These are phyloP conservation scores for Onychomys leucogaster DNA, from an alignment of 2,797 vertebrate species.

Conservation along the genomic window DNA sequence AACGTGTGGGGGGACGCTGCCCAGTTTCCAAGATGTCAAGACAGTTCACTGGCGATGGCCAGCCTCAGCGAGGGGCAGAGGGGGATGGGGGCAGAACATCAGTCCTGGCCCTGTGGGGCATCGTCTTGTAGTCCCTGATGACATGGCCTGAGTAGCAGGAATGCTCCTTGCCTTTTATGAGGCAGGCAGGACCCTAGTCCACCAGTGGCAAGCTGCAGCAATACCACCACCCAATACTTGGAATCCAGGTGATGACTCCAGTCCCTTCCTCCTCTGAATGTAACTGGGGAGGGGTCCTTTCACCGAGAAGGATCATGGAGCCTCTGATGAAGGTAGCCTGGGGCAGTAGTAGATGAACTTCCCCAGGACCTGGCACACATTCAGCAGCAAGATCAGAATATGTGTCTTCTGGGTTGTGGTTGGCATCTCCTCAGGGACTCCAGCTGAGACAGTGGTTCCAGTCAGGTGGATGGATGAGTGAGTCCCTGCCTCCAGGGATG, in stretches of 20 bases:
- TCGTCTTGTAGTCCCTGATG: slow-evolving; percentile 84
- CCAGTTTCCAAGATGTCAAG: slow-evolving; percentile 82
- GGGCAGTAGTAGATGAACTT: slow-evolving; percentile 68
- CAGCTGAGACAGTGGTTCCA: slow-evolving; percentile 78
- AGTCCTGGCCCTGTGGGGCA: slow-evolving; percentile 82
- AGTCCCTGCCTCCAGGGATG: slow-evolving; percentile 80
- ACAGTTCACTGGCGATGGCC: slow-evolving; percentile 80
- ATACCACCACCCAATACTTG: slow-evolving; percentile 72
- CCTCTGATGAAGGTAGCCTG: slow-evolving; percentile 76
- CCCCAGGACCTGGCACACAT: slow-evolving; percentile 76
- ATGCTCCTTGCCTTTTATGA: slow-evolving; percentile 72
- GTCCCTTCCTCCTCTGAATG: slow-evolving; percentile 82
- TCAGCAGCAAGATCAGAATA: slow-evolving; percentile 75
- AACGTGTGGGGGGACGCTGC: slow-evolving; percentile 81
- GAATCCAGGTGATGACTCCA: slow-evolving; percentile 79
- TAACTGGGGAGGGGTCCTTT: slow-evolving; percentile 80
- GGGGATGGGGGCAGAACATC: slow-evolving; percentile 81
- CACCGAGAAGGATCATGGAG: slow-evolving; percentile 72
- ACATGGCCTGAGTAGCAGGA: slow-evolving; percentile 77
- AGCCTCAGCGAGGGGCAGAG: slow-evolving; percentile 83
- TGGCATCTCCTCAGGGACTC: slow-evolving; percentile 77
- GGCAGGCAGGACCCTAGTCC: slow-evolving; percentile 78
- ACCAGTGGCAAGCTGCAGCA: slow-evolving; percentile 79
- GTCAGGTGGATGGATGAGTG: slow-evolving; percentile 76
- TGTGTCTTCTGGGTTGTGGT: slow-evolving; percentile 78